A percentile compares a stretch with the other conserved stretches of the same genome.
Conservation (phyloP, 2,113 vertebrate species). For the Motacilla alba region DNA sequence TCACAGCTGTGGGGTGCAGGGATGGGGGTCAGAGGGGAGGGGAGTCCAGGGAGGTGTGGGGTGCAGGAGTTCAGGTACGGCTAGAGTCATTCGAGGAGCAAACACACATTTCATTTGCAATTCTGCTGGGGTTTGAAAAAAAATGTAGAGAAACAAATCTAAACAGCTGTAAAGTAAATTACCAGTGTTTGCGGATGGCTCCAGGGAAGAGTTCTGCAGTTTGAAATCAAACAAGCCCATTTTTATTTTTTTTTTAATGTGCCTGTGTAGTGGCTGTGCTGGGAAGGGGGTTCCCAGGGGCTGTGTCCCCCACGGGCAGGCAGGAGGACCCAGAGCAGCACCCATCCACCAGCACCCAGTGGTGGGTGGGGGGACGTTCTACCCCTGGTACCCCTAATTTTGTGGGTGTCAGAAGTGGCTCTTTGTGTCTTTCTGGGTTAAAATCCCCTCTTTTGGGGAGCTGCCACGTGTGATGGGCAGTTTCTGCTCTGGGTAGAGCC, state of each 20-base stretch:
- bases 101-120: constrained; percentile 31
- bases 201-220: constrained; percentile 52
- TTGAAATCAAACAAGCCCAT: constrained; percentile 41
- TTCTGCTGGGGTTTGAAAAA: neutral
- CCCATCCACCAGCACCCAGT: neutral
- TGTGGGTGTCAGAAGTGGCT: neutral
- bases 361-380: fast-evolving
- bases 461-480: neutral
- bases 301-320: fast-evolving
- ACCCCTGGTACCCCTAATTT: neutral
- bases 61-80: neutral
- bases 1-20: neutral
- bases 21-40: neutral
- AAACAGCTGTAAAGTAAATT: constrained; percentile 67
- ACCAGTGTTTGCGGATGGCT: constrained; percentile 52
- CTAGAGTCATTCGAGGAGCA: neutral
- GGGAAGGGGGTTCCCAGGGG: neutral
- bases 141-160: constrained; percentile 37
- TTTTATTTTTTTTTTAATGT: neutral
- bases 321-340: neutral
- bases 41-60: neutral
- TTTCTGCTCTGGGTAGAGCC: neutral
- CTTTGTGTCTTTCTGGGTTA: neutral
- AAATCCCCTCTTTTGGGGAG: neutral
- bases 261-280: neutral